These are phyloP conservation scores for Stenodema calcarata DNA, from an alignment of 2,888 invertebrate genomes.

Conservation along the genomic window DNA sequence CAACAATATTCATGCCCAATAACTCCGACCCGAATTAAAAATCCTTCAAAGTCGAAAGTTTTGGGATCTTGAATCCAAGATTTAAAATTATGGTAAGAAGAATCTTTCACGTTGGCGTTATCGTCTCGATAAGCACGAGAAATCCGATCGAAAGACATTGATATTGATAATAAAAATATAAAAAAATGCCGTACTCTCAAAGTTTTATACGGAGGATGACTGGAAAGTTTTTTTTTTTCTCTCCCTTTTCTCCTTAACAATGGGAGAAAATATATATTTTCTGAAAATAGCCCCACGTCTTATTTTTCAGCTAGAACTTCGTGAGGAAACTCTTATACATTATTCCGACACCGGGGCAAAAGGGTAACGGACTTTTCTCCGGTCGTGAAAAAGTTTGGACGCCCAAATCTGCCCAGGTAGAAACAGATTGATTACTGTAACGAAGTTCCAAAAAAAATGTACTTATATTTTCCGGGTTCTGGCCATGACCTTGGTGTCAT, in stretches of 20 bases:
- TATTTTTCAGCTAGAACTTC: not conserved
- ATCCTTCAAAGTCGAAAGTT: not conserved
- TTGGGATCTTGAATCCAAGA: not conserved
- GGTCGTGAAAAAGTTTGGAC: not conserved
- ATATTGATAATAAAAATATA: not conserved
- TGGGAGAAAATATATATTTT: not conserved
- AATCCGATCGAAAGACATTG: not conserved
- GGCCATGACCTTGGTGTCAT: too few relatives aligned
- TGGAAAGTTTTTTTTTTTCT: not conserved
- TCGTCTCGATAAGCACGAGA: not conserved
- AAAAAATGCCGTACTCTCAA: not conserved
- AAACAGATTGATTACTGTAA: not conserved
- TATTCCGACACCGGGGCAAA: not conserved
- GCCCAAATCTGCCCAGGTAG: not conserved
- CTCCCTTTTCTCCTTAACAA: not conserved
- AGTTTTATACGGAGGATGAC: not conserved
- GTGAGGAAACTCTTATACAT: not conserved
- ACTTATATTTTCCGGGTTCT: too few relatives aligned
- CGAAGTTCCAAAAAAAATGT: not conserved
- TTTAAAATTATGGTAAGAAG: not conserved
- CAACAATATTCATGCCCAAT: not conserved
- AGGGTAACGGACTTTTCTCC: not conserved
- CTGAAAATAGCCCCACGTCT: not conserved
- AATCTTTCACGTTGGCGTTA: not conserved
- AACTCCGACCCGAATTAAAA: not conserved